Conservation (phyloP, 2,888 invertebrate genomes). For the Diloba caeruleocephala region DNA sequence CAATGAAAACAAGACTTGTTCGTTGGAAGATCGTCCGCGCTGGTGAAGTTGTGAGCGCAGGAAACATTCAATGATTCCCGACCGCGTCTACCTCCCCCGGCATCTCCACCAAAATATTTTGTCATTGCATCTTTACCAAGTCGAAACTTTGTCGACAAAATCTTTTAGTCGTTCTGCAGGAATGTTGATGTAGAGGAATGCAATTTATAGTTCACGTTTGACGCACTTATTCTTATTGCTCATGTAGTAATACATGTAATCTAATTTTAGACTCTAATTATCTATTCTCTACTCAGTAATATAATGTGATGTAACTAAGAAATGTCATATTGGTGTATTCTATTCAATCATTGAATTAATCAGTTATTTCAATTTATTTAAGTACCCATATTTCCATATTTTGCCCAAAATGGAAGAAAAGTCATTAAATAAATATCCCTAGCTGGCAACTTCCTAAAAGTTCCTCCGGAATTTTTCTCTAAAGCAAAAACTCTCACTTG, state of each 20-base stretch:
- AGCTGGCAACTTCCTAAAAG: constrained; percentile 62
- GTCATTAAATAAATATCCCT: constrained; percentile 73
- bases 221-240: too few species aligned
- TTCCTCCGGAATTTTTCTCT: constrained; percentile 58
- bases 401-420: constrained; percentile 41
- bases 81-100: constrained; percentile 24
- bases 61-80: constrained; percentile 59
- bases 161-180: constrained; percentile 18
- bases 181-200: constrained; percentile 6
- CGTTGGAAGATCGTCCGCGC: constrained; percentile 57
- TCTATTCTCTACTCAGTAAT: too few species aligned
- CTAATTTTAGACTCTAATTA: too few species aligned
- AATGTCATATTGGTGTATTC: too few species aligned
- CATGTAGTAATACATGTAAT: too few species aligned
- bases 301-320: too few species aligned
- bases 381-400: constrained; percentile 33
- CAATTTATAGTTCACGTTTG: constrained; percentile 8
- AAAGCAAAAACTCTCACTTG: constrained; percentile 58
- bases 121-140: constrained; percentile 58
- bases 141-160: constrained; percentile 45
- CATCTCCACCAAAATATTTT: constrained; percentile 61
- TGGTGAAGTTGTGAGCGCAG: constrained; percentile 65
- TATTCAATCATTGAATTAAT: constrained; percentile 7
- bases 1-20: constrained; percentile 76
- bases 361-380: constrained; percentile 40